Evolutionary conservation across 2,113 vertebrate genomes (phyloP).

Genomic region (Actenoides lindsayi): DNA sequence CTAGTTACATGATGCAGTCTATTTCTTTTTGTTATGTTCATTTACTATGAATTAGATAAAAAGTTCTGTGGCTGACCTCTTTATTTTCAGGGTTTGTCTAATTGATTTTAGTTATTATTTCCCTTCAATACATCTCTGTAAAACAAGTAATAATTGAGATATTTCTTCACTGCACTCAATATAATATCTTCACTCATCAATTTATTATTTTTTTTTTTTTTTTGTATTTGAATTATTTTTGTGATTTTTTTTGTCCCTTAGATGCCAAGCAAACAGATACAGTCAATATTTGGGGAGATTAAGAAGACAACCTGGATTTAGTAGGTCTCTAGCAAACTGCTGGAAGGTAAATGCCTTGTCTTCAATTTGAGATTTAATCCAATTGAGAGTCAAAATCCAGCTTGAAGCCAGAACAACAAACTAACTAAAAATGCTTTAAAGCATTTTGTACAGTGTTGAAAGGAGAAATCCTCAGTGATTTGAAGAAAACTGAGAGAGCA

Average conservation of each 20-base stretch:
- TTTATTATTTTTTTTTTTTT: neutral
- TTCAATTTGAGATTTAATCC: neutral
- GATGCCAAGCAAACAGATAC: neutral
- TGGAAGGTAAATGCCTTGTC: neutral
- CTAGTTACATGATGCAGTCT: neutral
- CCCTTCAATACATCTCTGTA: neutral
- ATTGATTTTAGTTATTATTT: neutral
- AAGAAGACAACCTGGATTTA: neutral
- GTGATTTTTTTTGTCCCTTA: neutral
- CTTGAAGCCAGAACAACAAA: neutral
- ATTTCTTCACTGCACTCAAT: neutral
- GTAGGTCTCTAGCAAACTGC: neutral
- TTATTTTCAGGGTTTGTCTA: neutral
- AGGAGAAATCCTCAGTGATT: neutral
- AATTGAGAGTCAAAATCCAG: neutral
- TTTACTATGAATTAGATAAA: neutral
- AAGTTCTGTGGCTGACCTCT: neutral
- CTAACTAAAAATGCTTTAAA: neutral
- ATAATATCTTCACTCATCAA: neutral
- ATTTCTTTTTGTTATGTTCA: neutral
- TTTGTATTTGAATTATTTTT: neutral
- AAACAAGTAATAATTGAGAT: neutral
- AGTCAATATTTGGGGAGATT: neutral
- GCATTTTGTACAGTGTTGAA: neutral
- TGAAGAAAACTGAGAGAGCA: neutral